A percentile compares a stretch with the other conserved stretches of the same genome.
phyloP scores from a whole-genome alignment of 2,888 invertebrate species.

The Tromatobia lineatoria region DNA sequence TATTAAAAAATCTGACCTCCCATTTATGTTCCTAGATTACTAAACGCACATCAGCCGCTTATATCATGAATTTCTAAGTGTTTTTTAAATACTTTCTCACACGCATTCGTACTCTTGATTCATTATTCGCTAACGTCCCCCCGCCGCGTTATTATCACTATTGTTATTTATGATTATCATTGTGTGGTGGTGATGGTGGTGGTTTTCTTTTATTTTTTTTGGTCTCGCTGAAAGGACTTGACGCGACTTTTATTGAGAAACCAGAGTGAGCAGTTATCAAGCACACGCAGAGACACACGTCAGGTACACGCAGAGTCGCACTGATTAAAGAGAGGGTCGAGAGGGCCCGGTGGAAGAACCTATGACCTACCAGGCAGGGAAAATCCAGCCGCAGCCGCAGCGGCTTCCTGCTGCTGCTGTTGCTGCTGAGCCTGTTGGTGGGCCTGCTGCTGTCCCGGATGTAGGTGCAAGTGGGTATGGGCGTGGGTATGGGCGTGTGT shows the following conservation, averaged over 20 bases:
- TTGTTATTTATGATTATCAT: not conserved
- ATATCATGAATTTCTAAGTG: not conserved
- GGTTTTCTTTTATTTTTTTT: not conserved
- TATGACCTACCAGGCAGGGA: conserved; percentile 85
- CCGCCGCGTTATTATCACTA: conserved; percentile 50
- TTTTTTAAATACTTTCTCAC: not conserved
- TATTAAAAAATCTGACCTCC: not conserved
- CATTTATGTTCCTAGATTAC: not conserved
- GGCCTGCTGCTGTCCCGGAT: conserved; percentile 91
- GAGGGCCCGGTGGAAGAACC: conserved; percentile 47
- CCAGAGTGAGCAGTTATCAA: not conserved
- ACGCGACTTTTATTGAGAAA: not conserved
- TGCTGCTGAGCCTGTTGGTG: conserved; percentile 83
- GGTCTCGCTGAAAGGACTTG: not conserved
- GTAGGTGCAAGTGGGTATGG: conserved; percentile 95
- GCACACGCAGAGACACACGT: conserved; percentile 37
- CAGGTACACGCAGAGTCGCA: conserved; percentile 57
- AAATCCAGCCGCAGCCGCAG: conserved; percentile 85
- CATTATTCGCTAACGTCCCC: conserved; percentile 8
- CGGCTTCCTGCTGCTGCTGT: conserved; percentile 90
- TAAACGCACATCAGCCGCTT: conserved; percentile 4
- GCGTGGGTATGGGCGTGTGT: conserved; percentile 97
- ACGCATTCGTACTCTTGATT: not conserved
- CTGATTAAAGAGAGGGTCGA: conserved; percentile 28
- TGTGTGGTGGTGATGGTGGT: not conserved